Percentiles rank a stretch among this genome's conserved stretches.
Evolutionary conservation across 2,113 vertebrate species (phyloP).

Genomic region (Echinops telfairi): DNA sequence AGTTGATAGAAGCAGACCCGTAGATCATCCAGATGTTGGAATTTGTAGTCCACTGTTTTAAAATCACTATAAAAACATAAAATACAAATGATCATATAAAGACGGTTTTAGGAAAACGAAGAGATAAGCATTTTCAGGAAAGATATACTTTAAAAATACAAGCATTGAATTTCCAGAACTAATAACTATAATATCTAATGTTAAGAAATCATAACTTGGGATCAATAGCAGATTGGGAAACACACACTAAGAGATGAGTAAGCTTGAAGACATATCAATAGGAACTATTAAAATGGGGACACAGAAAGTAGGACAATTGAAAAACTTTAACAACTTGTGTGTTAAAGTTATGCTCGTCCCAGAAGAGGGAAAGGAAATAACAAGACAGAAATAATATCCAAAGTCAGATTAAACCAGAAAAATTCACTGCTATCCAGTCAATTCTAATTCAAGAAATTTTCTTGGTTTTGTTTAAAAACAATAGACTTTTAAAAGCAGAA

Average conservation of each 20-base stretch:
- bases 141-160: not conserved
- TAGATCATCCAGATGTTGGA: not conserved
- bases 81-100: not conserved
- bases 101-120: conserved; percentile 3
- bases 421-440: not conserved
- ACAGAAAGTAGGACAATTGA: not conserved
- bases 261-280: not conserved
- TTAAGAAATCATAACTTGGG: not conserved
- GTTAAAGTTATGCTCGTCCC: too few species aligned
- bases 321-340: not conserved
- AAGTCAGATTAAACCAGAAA: not conserved
- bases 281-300: not conserved
- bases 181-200: not conserved
- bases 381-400: not conserved
- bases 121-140: not conserved
- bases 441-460: not conserved
- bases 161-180: not conserved
- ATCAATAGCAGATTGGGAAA: not conserved
- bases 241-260: not conserved
- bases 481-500: conserved; percentile 31
- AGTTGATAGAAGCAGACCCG: not conserved
- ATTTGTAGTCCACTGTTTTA: not conserved
- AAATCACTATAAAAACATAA: conserved; percentile 2
- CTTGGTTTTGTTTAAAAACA: not conserved
- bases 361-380: not conserved